Base-by-base conservation (phyloP, 2,113 vertebrate species). In the Mastomys natalensis region DNA sequence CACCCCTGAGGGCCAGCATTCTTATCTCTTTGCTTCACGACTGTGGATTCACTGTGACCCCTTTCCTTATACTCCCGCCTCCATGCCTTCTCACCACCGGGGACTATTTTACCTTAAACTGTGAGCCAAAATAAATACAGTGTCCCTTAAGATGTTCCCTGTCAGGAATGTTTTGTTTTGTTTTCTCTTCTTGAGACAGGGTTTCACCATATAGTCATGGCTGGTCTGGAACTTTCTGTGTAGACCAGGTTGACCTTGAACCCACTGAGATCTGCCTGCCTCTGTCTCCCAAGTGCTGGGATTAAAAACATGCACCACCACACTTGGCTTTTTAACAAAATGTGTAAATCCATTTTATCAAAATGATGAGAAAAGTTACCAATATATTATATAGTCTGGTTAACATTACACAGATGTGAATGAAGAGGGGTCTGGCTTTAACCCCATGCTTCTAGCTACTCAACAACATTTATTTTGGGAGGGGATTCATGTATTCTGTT, bases 391-490 rank as follows among this genome's bases (percentile, higher is more conserved):
- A 5, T 66, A 73, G n/a, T n/a, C 72, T 58, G 17, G 40, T 26
- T 51, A 88, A 53, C 24, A 89, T 16, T 81, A 21, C 72, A 58
- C 43, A n/a, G 85, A 89, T 89, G 60, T 89, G 60, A 89, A 91
- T 62, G 29, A 19, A 87, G 90, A n/a, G 2, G 55, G 5, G 16
- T 74, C 45, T 89, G 77, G 55, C 31, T 76, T 45, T 12, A 93
- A 55, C 94, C 43, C 43, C 76, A 19, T 84, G 21, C 22, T 45
- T 91, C 90, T 91, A 72, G 60, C 81, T 85, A 88, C 9, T 90
- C 72, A 62, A 26, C 12, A 22, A 90, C 51, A 80, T 45, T 89
- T 22, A 37, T 11, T 64, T 89, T 95, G 21, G 29, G 72, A 26
- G 24, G 31, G 82, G 66, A 74, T 62, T 40, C 7, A 77, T 58